Conservation (phyloP, 1,140 invertebrate species). For the Caenorhabditis tropicalis region DNA sequence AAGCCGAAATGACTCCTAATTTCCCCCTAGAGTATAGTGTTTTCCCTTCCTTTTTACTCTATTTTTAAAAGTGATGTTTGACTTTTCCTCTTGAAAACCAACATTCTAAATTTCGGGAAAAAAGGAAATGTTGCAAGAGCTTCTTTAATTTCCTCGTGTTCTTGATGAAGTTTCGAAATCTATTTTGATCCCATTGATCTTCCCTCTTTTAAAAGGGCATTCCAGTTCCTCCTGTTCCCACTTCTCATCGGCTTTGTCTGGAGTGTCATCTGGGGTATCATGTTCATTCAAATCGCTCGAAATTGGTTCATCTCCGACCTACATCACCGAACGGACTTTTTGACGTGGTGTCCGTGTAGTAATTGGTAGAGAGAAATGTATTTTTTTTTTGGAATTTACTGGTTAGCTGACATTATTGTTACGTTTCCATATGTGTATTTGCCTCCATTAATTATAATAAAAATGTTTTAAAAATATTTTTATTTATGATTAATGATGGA, state of each 20-base stretch:
- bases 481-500: background rate
- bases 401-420: background rate
- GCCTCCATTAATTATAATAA: background rate
- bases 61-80: background rate
- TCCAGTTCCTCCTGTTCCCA: conserved; percentile 49
- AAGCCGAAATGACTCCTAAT: background rate
- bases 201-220: background rate
- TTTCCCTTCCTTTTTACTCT: background rate
- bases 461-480: background rate
- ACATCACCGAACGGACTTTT: conserved; percentile 48
- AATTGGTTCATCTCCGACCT: conserved; percentile 58
- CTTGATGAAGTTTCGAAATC: background rate
- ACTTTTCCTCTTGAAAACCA: background rate
- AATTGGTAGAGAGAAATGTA: too few relatives aligned
- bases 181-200: background rate
- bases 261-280: conserved; percentile 58
- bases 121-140: background rate
- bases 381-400: background rate
- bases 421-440: too few relatives aligned
- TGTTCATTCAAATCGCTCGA: conserved; percentile 57
- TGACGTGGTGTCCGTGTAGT: conserved; percentile 54
- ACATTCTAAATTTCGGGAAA: background rate
- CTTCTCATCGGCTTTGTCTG: conserved; percentile 53
- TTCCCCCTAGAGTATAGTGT: background rate
- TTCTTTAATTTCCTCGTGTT: too few relatives aligned